A percentile compares a stretch with the other conserved stretches of the same genome.
Evolutionary conservation across 1,140 invertebrate species (phyloP).

Genomic region (Trichonephila clavata): DNA sequence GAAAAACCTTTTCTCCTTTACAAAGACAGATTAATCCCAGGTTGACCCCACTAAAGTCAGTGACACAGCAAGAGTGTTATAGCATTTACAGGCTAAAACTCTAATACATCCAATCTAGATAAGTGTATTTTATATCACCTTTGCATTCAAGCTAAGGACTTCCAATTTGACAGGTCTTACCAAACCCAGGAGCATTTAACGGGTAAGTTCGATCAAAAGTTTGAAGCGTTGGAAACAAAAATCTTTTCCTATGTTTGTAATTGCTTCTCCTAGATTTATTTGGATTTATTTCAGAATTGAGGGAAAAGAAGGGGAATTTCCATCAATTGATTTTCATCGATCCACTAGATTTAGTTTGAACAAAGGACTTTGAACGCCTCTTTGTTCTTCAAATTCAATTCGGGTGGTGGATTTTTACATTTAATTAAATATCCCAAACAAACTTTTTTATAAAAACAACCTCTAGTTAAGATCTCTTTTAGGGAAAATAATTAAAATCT

Average conservation of each 20-base stretch:
- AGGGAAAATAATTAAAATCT: too few relatives aligned
- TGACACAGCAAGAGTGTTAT: not conserved
- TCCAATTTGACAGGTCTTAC: constrained; percentile 17
- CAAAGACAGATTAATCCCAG: constrained; percentile 52
- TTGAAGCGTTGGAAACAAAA: constrained; percentile 14
- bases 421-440: too few relatives aligned
- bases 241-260: not conserved
- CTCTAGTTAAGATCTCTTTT: too few relatives aligned
- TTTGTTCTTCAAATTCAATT: not conserved
- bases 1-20: not conserved
- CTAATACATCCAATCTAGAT: constrained; percentile 42
- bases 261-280: constrained; percentile 28
- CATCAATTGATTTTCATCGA: constrained; percentile 41
- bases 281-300: constrained; percentile 18
- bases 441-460: too few relatives aligned
- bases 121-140: constrained; percentile 47
- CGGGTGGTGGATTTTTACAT: too few relatives aligned
- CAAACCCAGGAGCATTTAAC: constrained; percentile 6
- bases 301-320: not conserved
- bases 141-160: not conserved
- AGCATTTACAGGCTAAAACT: not conserved
- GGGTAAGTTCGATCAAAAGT: not conserved
- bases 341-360: constrained; percentile 8
- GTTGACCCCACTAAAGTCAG: constrained; percentile 1
- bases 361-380: not conserved